Conservation (phyloP, 2,888 invertebrate genomes). For the Tinea semifulvella region DNA sequence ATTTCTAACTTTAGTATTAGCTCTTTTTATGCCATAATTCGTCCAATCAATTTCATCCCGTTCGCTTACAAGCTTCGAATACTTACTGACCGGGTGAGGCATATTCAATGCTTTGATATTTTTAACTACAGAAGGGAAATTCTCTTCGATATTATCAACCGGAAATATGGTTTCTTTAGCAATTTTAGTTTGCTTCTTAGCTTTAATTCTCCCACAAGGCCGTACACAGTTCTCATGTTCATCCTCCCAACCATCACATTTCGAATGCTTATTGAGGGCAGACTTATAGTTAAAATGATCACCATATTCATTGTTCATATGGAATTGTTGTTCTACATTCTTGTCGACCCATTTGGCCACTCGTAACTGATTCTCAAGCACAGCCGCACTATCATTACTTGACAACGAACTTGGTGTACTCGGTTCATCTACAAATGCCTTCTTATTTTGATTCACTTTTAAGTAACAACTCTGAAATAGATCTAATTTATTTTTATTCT, state of each 20-base stretch:
- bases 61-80: slow-evolving; percentile 39
- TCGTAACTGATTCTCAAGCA: slow-evolving; percentile 69
- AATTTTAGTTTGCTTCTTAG: slow-evolving; percentile 40
- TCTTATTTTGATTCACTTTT: slow-evolving; percentile 53
- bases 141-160: slow-evolving; percentile 52
- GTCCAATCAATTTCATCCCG: slow-evolving; percentile 41
- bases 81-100: slow-evolving; percentile 60
- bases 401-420: slow-evolving; percentile 62
- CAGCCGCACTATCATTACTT: slow-evolving; percentile 61
- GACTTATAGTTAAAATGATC: slow-evolving; percentile 47
- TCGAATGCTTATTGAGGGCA: slow-evolving; percentile 53
- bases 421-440: slow-evolving; percentile 56
- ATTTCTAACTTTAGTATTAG: slow-evolving; percentile 25
- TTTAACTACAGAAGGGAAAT: too few relatives aligned
- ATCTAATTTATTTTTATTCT: too few relatives aligned
- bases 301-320: slow-evolving; percentile 42
- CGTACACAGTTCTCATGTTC: slow-evolving; percentile 48
- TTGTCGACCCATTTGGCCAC: slow-evolving; percentile 84
- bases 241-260: slow-evolving; percentile 36
- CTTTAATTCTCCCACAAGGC: slow-evolving; percentile 40
- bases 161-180: slow-evolving; percentile 55
- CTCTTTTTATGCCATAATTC: slow-evolving; percentile 16
- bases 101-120: slow-evolving; percentile 56
- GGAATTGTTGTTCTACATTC: slow-evolving; percentile 63
- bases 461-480: too few relatives aligned